Evolutionary conservation across 2,888 invertebrate species (phyloP), one percentile per base, ranked within the genome.

Genomic region (Linnaemya vulpina): DNA sequence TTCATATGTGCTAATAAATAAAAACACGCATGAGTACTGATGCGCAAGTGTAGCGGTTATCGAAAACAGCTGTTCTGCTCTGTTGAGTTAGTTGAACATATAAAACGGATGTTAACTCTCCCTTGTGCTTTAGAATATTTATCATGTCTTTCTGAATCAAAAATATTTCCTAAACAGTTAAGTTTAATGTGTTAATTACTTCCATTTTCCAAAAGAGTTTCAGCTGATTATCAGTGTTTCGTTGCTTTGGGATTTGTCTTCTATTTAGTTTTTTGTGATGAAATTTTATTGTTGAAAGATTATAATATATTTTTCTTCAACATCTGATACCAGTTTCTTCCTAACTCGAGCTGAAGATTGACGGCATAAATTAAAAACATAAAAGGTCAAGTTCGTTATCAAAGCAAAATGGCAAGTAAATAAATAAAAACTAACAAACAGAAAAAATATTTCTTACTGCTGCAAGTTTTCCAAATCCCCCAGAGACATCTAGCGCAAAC

Each of bases 341-440:
- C 38, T 17, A 9, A 58, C 4, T n/a, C 63, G 22, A 22, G 3
- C 25, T 58, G 25, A 20, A 46, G 51, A 35, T 55, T 46, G 73
- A 75, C 46, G 43, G 60, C 40, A 75, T 62, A 62, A 75, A 53
- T 74, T 53, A 60, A 81, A 68, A 25, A 25, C 9, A 9, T 22
- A 82, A 76, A 76, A 76, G 76, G 63, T 82, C 75, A 82, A 76
- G 81, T 65, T 63, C 49, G 20, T 67, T 76, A 70, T 40, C 25
- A 67, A 53, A 38, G 46, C 38, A 63, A 38, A 73, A 77, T 77
- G 51, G 20, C 51, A 71, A 76, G n/a, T 43, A 58, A 60, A 40
- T 11, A 77, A 49, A 77, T 55, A 35, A 25, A 74, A 62, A 20
- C n/a, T n/a, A n/a, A n/a, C 38, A 43, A 53, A 60, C 7, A 30